These are phyloP conservation scores for Oryctes rhinoceros DNA, from an alignment of 1,140 invertebrate species.

Conservation along the genomic window DNA sequence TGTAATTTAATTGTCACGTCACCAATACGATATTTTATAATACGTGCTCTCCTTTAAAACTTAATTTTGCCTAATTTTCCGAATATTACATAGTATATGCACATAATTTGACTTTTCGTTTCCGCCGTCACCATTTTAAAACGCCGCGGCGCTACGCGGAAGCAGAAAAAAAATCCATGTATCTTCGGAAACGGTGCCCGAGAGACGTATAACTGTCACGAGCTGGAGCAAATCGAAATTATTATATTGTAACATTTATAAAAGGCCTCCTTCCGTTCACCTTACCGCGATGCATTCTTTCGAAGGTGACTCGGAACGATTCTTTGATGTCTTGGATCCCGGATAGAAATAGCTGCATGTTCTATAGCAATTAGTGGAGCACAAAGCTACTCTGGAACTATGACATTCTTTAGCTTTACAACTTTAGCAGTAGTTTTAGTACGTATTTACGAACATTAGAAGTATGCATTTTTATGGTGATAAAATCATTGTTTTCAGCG, in stretches of 20 bases:
- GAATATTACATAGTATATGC: neutral
- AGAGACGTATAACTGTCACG: neutral
- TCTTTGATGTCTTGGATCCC: neutral
- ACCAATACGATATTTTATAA: too few relatives aligned
- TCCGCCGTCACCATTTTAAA: neutral
- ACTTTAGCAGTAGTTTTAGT: too few relatives aligned
- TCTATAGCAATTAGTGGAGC: too few relatives aligned
- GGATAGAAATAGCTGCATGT: too few relatives aligned
- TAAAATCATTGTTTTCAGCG: too few relatives aligned
- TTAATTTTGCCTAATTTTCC: too few relatives aligned
- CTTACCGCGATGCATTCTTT: neutral
- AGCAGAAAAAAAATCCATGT: conserved; percentile 4
- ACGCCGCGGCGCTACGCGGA: neutral
- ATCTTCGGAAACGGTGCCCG: neutral
- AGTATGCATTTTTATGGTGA: too few relatives aligned
- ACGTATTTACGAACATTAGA: too few relatives aligned
- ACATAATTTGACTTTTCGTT: neutral
- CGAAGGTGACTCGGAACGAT: neutral
- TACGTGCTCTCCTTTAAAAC: too few relatives aligned
- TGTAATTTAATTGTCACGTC: too few relatives aligned
- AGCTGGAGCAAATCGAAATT: conserved; percentile 1
- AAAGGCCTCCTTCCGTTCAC: neutral
- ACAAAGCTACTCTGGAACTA: too few relatives aligned
- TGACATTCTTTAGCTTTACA: too few relatives aligned
- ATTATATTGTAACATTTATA: conserved; percentile 20